Base-by-base conservation (phyloP, 2,888 invertebrate species). In the Andricus quercusramuli region DNA sequence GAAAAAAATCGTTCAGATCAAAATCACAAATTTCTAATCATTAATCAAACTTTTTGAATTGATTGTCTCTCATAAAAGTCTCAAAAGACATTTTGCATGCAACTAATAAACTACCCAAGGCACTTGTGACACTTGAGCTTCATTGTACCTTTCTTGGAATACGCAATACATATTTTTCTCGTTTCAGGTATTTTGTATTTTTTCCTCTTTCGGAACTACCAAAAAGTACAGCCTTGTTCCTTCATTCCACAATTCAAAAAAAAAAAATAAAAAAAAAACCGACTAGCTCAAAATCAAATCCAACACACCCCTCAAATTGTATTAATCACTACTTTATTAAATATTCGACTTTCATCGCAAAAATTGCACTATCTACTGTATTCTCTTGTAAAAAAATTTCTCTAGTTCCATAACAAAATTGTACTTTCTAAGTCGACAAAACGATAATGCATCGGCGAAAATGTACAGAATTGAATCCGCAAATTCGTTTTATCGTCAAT, bases 81-180 rank as follows among this genome's bases (percentile, higher is more conserved):
- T 59, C 29, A 25, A 37, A n/a, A 59, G n/a, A 9, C 66, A 47
- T 68, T 62, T 37, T 79, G 70, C 80, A 80, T 81, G 80, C 80
- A 81, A 80, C 78, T 67, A 79, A 68, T 80, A 70, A 79, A 68
- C 79, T 81, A 81, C 80, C 78, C 79, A 80, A 83, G 81, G 81
- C 81, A 81, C 81, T 81, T 70, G 81, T 77, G 79, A 80, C 79
- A 62, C 62, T 15, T 62, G 62, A 62, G 62, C 22, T 62, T 25
- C 56, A n/a, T 56, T 56, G 56, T n/a, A n/a, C 56, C 56, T 62
- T 25, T 22, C 5, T 62, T 25, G 25, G 62, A 62, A 62, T 25
- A 62, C 62, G 13, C 62, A 25, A n/a, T 56, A 56, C 62, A 62
- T 22, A 25, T 62, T 62, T 62, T 62, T 22, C 25, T 25, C 13